Base-by-base conservation (phyloP, 2,888 invertebrate genomes). In the Dascillus cervinus region DNA sequence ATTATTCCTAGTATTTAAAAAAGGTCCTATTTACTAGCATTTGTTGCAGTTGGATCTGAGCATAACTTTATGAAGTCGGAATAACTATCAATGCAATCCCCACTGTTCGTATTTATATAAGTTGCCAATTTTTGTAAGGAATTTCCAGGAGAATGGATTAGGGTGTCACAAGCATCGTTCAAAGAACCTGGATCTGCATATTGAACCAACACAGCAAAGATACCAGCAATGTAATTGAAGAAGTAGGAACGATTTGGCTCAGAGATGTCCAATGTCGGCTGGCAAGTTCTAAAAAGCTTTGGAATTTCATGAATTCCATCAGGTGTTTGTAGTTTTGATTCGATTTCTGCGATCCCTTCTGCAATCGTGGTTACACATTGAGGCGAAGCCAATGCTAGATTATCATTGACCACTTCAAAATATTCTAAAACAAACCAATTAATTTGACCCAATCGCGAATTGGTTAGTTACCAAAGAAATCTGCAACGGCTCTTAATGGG, bases 381-480 rank as follows among this genome's bases (percentile, higher is more conserved):
- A 19, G 58, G 46, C 2, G 32, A 43, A 1, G 55, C 50, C 3
- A 75, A 53, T 0, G 69, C 69, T 13, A 61, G 55, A 25, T 37
- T 35, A 3, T 38, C 23, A 0, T 65, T 52, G 8, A 75, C 66
- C 1, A 69, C 63, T 30, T 72, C 71, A 39, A 72, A 58, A 46
- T 73, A 75, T 47, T 75, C 75, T 75, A 55, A 53, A 52, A 11
- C 39, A 20, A 32, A 26, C 24, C 5, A 24, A 13, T n/a, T n/a
- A n/a, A n/a, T n/a, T n/a, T 31, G 28, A 5, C 8, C 13, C 8
- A 17, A 17, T n/a, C n/a, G n/a, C n/a, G n/a, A n/a, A n/a, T n/a
- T n/a, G n/a, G n/a, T n/a, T n/a, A n/a, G n/a, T 53, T 55, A 75
- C 76, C 73, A 17, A 69, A 60, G 47, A 74, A 75, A 51, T 77